phyloP scores from a whole-genome alignment of 2,888 invertebrate genomes.

The Emmelina monodactyla region DNA sequence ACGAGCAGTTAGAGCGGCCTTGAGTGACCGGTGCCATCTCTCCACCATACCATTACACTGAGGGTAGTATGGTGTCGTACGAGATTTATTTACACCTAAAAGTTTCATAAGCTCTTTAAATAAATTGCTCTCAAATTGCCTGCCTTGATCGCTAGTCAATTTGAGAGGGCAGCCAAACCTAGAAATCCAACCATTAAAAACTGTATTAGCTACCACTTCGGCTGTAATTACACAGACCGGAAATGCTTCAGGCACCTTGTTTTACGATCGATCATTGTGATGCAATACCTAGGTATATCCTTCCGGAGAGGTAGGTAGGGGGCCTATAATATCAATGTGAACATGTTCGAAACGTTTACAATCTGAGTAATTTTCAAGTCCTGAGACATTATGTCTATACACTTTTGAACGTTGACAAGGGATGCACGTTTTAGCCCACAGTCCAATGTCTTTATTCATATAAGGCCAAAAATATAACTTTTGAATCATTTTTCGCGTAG shows the following conservation, averaged over 20 bases:
- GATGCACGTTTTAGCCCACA: conserved; percentile 9
- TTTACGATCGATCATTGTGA: conserved; percentile 13
- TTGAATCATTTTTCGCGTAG: conserved; percentile 5
- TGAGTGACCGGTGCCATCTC: conserved; percentile 18
- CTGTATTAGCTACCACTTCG: conserved; percentile 15
- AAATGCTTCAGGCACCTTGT: conserved; percentile 15
- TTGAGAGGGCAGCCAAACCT: conserved; percentile 14
- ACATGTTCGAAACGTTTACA: conserved; percentile 9
- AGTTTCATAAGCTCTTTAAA: conserved; percentile 13
- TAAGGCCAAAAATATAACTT: conserved; percentile 11
- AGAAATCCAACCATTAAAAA: conserved; percentile 16
- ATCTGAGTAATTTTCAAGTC: background rate
- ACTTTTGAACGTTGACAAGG: conserved; percentile 9
- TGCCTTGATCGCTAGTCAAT: no score
- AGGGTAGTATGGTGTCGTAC: no score
- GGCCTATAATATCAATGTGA: conserved; percentile 12
- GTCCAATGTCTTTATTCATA: conserved; percentile 8
- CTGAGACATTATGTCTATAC: conserved; percentile 7
- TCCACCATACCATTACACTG: conserved; percentile 18
- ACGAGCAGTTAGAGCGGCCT: no score
- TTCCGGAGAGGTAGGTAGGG: conserved; percentile 9
- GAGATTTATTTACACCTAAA: conserved; percentile 11
- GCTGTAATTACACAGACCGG: conserved; percentile 16
- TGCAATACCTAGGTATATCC: conserved; percentile 15
- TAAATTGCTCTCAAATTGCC: no score